A percentile compares a stretch with the other conserved stretches of the same genome.
Conservation (phyloP, 2,797 vertebrate genomes). For the Leptodactylus fallax region DNA sequence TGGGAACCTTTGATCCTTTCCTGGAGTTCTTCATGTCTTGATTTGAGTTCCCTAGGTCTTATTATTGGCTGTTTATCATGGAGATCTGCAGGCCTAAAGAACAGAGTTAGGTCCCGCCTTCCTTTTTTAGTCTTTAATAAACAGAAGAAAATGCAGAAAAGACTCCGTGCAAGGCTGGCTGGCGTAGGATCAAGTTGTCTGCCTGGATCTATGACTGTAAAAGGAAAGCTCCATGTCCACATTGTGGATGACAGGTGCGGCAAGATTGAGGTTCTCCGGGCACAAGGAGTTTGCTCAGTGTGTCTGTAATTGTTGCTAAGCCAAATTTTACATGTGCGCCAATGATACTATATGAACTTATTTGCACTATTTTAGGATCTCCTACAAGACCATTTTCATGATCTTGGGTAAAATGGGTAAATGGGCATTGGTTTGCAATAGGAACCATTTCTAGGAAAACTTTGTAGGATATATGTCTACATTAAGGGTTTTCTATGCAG, state of each 20-base stretch:
- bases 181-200: constrained; percentile 46
- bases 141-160: constrained; percentile 37
- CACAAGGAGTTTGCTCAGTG: not conserved
- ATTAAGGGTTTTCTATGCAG: too few species aligned
- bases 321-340: too few species aligned
- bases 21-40: constrained; percentile 15
- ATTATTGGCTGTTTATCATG: constrained; percentile 49
- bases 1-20: constrained; percentile 19
- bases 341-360: too few species aligned
- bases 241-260: not conserved
- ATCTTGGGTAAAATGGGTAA: too few species aligned
- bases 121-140: constrained; percentile 57
- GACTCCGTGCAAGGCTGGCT: constrained; percentile 15
- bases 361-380: too few species aligned
- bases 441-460: too few species aligned
- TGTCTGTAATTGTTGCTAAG: not conserved
- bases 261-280: not conserved
- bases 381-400: too few species aligned
- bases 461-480: too few species aligned
- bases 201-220: constrained; percentile 51
- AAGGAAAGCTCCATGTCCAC: constrained; percentile 43
- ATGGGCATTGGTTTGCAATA: too few species aligned
- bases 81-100: constrained; percentile 8
- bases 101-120: constrained; percentile 3
- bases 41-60: not conserved